Evolutionary conservation across 2,113 vertebrate genomes (phyloP).

Genomic region (Xerus inauris): DNA sequence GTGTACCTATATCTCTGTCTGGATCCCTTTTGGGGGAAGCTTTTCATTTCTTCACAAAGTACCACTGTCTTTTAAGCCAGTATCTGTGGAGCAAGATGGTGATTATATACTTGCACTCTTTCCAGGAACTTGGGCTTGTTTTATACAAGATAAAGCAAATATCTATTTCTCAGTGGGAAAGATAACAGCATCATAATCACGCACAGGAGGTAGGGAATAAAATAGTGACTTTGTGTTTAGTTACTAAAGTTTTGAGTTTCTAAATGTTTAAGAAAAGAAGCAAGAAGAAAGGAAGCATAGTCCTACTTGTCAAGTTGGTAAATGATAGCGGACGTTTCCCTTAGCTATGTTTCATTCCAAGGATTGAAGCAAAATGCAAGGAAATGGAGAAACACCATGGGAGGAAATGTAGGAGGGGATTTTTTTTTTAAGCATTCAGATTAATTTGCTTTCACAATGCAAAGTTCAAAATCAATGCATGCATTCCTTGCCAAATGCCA

Average conservation of each 20-base stretch:
- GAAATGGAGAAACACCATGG: neutral
- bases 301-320: neutral
- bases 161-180: conserved; percentile 26
- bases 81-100: neutral
- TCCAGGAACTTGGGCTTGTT: neutral
- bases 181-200: conserved; percentile 38
- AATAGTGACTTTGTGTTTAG: neutral
- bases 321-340: neutral
- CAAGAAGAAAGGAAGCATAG: neutral
- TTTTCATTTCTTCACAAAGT: conserved; percentile 23
- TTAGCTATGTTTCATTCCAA: neutral
- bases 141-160: conserved; percentile 36
- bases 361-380: neutral
- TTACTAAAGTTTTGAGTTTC: conserved; percentile 22
- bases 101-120: neutral
- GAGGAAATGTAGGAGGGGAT: neutral
- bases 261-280: neutral
- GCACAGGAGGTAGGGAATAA: neutral
- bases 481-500: neutral
- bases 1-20: fast-evolving
- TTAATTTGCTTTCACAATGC: neutral
- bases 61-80: neutral
- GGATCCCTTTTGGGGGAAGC: neutral
- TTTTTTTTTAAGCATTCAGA: neutral
- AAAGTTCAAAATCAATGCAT: neutral